Base-by-base conservation (phyloP, 2,888 invertebrate species). In the Tetragnatha montana region DNA sequence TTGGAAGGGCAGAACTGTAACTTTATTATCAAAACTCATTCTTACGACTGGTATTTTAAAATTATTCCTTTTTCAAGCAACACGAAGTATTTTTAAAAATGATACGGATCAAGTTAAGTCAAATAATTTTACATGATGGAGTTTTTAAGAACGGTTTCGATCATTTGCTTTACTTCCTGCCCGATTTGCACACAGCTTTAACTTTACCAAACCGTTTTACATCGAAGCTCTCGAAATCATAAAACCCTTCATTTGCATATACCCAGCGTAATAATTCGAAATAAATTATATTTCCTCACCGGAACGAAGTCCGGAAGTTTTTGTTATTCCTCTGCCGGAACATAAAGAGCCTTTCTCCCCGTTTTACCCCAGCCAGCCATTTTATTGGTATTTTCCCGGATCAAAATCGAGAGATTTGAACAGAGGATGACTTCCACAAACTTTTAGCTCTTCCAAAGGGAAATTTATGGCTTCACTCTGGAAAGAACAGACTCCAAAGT, bases 381-480 rank as follows among this genome's bases (percentile, higher is more conserved):
- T n/a, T 60, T 60, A 60, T 60, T 60, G 12, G 17, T 60, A 60
- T 12, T 17, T 60, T 60, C 60, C 8, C 60, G 14, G 4, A 60
- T 60, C 60, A 17, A 17, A 4, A 17, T 60, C 6, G 60, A 10
- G 8, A 60, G 60, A 17, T 60, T 60, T 60, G 60, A 60, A 17
- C 60, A 1, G 17, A 60, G 60, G 60, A 17, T 35, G 12, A 60
- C 60, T 60, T 10, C 17, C 17, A 60, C 60, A 60, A 60, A 60
- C 14, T 60, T 60, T 17, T 7, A 60, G 60, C 60, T 60, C 60
- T 21, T 49, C 49, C 49, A 50, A 51, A 81, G 73, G 22, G 19
- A 81, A 81, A 73, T 51, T 73, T 51, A 51, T 73, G 12, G 47
- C 50, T 51, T 51, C 50, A 21, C 14, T 19, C 19, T 1, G 81